Evolutionary conservation across 2,113 vertebrate species (phyloP).

Genomic region (rat (Rattus norvegicus)): DNA sequence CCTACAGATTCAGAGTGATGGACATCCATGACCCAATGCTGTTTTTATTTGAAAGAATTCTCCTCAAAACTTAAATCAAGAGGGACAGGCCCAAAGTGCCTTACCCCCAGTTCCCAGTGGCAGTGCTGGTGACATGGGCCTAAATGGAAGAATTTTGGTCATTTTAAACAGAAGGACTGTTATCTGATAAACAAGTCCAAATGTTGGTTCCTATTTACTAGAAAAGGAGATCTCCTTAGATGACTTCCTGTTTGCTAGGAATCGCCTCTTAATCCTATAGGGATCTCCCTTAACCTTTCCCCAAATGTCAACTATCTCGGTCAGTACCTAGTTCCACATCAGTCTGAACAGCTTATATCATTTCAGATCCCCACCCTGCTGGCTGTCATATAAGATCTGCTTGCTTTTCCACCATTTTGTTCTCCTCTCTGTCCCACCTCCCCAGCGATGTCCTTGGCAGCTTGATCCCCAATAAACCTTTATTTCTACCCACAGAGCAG

Average conservation of each 20-base stretch:
- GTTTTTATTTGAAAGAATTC: background rate
- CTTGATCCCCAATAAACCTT: background rate
- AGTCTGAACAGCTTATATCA: background rate
- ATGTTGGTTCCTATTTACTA: background rate
- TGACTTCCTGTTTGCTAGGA: background rate
- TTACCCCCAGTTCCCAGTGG: background rate
- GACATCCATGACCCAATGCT: background rate
- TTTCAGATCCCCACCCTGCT: background rate
- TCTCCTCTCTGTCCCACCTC: background rate
- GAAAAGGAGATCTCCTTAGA: background rate
- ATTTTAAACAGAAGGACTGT: background rate
- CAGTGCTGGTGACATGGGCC: background rate
- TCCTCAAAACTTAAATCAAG: constrained; percentile 2
- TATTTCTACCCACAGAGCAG: background rate
- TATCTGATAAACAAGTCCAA: background rate
- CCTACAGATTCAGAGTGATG: background rate
- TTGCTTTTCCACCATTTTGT: background rate
- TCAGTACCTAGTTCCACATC: background rate
- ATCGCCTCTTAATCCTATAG: background rate
- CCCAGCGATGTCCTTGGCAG: background rate
- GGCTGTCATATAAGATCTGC: background rate
- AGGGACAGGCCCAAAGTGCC: too few species aligned
- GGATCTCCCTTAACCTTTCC: background rate
- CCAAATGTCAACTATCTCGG: too few species aligned
- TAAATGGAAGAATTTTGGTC: background rate